Evolutionary conservation across 2,113 vertebrate genomes (phyloP).

Genomic region (Martes martes): DNA sequence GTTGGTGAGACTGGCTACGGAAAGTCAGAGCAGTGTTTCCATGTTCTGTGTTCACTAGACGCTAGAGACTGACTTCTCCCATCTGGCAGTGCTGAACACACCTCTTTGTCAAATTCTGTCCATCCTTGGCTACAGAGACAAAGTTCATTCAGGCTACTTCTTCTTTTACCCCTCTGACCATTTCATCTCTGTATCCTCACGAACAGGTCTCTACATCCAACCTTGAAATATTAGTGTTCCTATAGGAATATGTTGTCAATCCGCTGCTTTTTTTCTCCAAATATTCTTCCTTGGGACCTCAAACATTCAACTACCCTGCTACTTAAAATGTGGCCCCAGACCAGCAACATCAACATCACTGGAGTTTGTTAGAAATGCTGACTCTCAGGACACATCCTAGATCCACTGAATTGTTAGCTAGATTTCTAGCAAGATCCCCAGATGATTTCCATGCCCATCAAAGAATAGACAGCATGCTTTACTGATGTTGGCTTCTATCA

Average conservation of each 20-base stretch:
- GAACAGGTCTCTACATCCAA: neutral
- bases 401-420: neutral
- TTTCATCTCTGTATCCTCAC: neutral
- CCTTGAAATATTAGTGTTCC: neutral
- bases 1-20: neutral
- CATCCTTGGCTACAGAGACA: neutral
- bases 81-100: accelerated
- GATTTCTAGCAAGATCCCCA: neutral
- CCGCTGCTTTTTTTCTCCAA: neutral
- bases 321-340: neutral
- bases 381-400: neutral
- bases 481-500: too few species aligned
- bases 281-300: neutral
- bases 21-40: neutral
- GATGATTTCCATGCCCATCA: neutral
- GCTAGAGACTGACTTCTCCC: neutral
- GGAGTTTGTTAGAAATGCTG: neutral
- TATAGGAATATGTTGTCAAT: too few species aligned
- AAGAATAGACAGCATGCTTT: neutral
- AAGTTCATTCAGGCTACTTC: neutral
- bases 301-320: neutral
- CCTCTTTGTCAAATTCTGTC: neutral
- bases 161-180: neutral
- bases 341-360: too few species aligned
- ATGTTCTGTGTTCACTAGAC: accelerated